Evolutionary conservation across 2,888 invertebrate species (phyloP), one percentile per base, ranked within the genome.

Genomic region (Drosophila koepferae): DNA sequence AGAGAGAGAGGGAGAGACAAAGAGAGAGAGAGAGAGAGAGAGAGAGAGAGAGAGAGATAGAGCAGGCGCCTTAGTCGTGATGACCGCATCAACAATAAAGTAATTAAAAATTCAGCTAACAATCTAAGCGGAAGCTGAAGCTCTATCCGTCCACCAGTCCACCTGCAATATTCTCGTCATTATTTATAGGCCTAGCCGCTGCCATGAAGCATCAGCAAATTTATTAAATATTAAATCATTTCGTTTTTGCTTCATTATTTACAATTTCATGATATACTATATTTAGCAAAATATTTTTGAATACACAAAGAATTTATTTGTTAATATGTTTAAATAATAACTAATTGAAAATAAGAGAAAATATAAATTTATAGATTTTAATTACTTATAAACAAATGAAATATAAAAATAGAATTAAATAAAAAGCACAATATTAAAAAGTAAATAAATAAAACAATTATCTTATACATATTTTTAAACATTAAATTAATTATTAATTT

Each of bases 71-170:
- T 38, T 44, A 63, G 51, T 67, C 68, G 43, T 41, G 63, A 62
- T 67, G 51, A 38, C 62, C 65, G n/a, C 64, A 43, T 34, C 75
- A 72, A 72, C 75, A 81, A 81, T 77, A 69, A 74, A 81, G 74
- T 81, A 81, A 81, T 81, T 81, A 81, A 80, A 82, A 74, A 77
- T 81, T 61, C 77, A 75, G 63, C 80, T 43, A 77, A 62, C 68
- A 68, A 56, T 66, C 79, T 67, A 80, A 78, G 46, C 77, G 77
- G 73, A 77, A 72, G 49, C 40, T 41, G 53, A 41, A 36, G n/a
- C 18, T 23, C 44, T 40, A 14, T 10, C 6, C 46, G n/a, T 28
- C 40, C 31, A 8, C n/a, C 12, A 55, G 34, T n/a, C 41, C 12
- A 1, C 12, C 55, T 41, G 41, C 41, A n/a, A 14, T 41, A 41